Conservation (phyloP, 2,797 vertebrate species). For the Alca torda region DNA sequence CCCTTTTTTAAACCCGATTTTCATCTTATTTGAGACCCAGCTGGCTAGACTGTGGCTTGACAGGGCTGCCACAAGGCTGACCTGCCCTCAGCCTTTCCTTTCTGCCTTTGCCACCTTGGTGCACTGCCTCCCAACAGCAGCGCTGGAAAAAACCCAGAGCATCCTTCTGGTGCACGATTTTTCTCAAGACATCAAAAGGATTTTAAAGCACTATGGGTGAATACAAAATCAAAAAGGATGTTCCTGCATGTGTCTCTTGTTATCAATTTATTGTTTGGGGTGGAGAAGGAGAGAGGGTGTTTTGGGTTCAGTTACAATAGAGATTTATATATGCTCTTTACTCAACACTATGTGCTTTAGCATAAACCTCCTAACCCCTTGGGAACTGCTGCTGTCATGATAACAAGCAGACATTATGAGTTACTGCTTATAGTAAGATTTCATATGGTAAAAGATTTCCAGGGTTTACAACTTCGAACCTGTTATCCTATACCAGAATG, state of each 20-base stretch:
- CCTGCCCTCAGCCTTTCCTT: neutral
- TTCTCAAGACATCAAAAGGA: neutral
- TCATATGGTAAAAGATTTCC: constrained; percentile 74
- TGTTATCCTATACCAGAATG: constrained; percentile 54
- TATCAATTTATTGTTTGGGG: neutral
- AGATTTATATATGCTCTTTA: neutral
- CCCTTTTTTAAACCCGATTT: neutral
- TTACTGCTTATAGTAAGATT: constrained; percentile 59
- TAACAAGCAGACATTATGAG: neutral
- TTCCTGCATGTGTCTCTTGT: neutral
- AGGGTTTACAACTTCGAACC: constrained; percentile 78
- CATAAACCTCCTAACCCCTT: neutral
- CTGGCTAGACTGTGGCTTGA: neutral
- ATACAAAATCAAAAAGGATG: neutral
- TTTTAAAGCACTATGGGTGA: neutral
- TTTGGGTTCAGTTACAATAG: constrained; percentile 13
- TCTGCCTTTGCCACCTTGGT: neutral
- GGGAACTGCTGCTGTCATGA: neutral
- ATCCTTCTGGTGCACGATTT: neutral
- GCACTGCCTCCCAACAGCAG: neutral
- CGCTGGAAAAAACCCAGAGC: neutral
- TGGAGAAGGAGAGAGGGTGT: neutral
- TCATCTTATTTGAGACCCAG: neutral
- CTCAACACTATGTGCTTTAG: neutral
- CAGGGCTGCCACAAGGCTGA: accelerated